Percentiles rank a stretch among this genome's conserved stretches.
phyloP scores from a whole-genome alignment of 1,140 invertebrate species.

The Apis florea region DNA sequence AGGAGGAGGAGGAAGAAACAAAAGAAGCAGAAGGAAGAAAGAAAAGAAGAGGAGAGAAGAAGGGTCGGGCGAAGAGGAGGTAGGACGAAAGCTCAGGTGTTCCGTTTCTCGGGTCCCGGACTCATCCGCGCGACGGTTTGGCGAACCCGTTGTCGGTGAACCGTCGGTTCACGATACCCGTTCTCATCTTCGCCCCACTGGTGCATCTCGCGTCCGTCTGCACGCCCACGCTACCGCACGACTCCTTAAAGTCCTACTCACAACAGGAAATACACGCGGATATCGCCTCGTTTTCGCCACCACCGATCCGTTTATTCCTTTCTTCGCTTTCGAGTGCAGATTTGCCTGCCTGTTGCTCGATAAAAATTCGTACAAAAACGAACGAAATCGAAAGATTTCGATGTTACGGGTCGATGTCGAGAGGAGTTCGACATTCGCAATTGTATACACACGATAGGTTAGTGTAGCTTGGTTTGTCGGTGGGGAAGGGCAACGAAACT shows the following conservation, averaged over 20 bases:
- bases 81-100: constrained; percentile 68
- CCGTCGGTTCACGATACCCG: constrained; percentile 54
- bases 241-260: constrained; percentile 61
- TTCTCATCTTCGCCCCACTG: constrained; percentile 63
- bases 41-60: constrained; percentile 12
- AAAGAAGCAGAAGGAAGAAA: constrained; percentile 22
- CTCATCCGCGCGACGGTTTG: constrained; percentile 60
- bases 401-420: too few relatives aligned
- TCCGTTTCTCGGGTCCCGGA: constrained; percentile 63
- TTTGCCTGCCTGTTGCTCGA: too few relatives aligned
- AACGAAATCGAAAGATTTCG: too few relatives aligned
- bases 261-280: constrained; percentile 41
- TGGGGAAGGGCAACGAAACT: too few relatives aligned
- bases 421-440: too few relatives aligned
- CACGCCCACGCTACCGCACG: constrained; percentile 60
- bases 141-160: constrained; percentile 66
- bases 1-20: background rate
- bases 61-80: constrained; percentile 31
- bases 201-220: constrained; percentile 63
- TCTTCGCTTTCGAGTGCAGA: too few relatives aligned
- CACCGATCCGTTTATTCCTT: constrained; percentile 7
- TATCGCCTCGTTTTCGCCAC: constrained; percentile 40
- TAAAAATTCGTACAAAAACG: too few relatives aligned
- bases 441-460: too few relatives aligned
- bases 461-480: too few relatives aligned